Base-by-base conservation (phyloP, 2,888 invertebrate genomes). In the Meiosimyza platycephala region DNA sequence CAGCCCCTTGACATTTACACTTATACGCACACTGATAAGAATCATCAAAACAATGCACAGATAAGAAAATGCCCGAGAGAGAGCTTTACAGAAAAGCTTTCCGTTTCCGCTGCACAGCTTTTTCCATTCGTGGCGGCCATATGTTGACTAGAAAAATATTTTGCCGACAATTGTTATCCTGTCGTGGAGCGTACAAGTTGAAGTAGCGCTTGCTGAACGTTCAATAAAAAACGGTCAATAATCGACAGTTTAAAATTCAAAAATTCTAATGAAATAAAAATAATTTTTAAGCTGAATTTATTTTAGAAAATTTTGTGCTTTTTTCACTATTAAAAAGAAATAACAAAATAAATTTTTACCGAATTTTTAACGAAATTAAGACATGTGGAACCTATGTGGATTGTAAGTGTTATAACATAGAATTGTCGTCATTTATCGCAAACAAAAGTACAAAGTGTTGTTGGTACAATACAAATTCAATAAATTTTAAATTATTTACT, bases 111-210 rank as follows among this genome's bases (percentile, higher is more conserved):
- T n/a, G 12, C 6, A 13, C 11, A 48, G 63, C 63, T 63, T 63
- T 63, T 47, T 28, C 50, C 6, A 11, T 18, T 62, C 12, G n/a
- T 62, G 47, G 28, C 28, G 28, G 28, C 63, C 63, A 63, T 63
- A 63, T 63, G 63, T 50, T 63, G 48, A 18, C 48, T 16, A 47
- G 48, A 63, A 50, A 48, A 63, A 63, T 22, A 63, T 59, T 59
- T 69, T 18, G 59, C 76, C 74, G 78, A 72, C 83, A 81, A 81
- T 83, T 74, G 75, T 78, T 77, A 79, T 81, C 82, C 83, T 81
- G 80, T 75, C 80, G 81, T 63, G 16, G 16, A 48, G 22, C 63
- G 50, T 15, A 62, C 60, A 33, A 16, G 60, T 40, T 57, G 47
- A 9, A 40, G 40, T 40, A 16, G n/a, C 60, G 13, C 47, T n/a